Evolutionary conservation across 2,797 vertebrate species (phyloP).

Genomic region (Trichosurus vulpecula): DNA sequence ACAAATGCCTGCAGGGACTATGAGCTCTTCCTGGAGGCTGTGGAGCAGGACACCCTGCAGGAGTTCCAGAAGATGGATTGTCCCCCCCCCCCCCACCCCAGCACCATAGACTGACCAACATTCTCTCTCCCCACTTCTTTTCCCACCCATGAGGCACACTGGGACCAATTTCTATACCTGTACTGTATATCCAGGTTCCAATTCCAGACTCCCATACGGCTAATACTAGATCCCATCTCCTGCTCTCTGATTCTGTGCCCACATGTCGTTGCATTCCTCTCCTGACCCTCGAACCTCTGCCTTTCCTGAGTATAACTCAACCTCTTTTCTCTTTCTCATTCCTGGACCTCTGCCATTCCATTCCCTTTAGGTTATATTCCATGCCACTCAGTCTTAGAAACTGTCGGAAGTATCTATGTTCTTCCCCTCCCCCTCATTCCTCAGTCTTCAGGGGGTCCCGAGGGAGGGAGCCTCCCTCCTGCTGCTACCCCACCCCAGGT

Average conservation of each 20-base stretch:
- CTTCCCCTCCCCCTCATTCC: neutral
- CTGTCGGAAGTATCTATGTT: conserved; percentile 60
- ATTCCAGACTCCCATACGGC: conserved; percentile 7
- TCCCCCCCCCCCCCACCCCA: no score
- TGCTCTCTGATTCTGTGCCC: conserved; percentile 5
- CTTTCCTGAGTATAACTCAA: no score
- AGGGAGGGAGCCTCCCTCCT: conserved; percentile 43
- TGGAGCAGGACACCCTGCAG: conserved; percentile 92
- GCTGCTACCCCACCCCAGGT: conserved; percentile 56
- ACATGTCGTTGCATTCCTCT: neutral
- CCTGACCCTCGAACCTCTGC: no score
- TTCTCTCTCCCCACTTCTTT: conserved; percentile 64
- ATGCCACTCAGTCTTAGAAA: conserved; percentile 47
- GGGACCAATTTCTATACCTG: conserved; percentile 55
- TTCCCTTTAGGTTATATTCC: conserved; percentile 67
- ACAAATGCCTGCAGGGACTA: conserved; percentile 96
- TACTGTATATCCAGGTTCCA: conserved; percentile 34
- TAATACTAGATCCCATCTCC: neutral
- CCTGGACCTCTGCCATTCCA: neutral
- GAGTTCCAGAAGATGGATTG: conserved; percentile 95
- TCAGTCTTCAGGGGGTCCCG: conserved; percentile 35
- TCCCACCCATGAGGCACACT: conserved; percentile 58
- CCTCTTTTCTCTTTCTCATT: neutral
- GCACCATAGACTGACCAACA: conserved; percentile 58
- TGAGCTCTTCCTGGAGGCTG: conserved; percentile 92